A percentile compares a stretch with the other conserved stretches of the same genome.
These are phyloP conservation scores for Lutjanus erythropterus DNA, from an alignment of 2,113 vertebrate species.

Conservation along the genomic window DNA sequence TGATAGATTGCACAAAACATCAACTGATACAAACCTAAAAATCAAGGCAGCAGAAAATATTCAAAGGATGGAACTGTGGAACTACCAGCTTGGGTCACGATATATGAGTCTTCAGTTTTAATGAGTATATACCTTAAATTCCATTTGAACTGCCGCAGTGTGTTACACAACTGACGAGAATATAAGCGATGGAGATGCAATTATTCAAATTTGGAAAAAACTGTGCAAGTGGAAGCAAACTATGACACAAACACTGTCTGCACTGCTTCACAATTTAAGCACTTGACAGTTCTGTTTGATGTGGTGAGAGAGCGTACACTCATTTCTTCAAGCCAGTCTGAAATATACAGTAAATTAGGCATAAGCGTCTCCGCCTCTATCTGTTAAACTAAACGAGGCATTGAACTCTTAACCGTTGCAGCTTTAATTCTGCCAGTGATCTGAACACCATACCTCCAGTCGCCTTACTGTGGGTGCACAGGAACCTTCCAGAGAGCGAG, in stretches of 20 bases:
- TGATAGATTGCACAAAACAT: no score
- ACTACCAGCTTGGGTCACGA: no score
- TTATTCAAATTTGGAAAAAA: no score
- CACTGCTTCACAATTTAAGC: no score
- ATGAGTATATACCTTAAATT: neutral
- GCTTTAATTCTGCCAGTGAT: neutral
- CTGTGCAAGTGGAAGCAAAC: neutral
- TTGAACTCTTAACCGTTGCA: neutral
- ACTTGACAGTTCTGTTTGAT: neutral
- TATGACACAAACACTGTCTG: neutral
- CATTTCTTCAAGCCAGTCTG: neutral
- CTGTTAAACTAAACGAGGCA: neutral
- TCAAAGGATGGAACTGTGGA: no score
- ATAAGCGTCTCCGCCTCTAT: neutral
- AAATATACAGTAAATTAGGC: neutral
- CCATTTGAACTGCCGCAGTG: neutral
- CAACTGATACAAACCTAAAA: no score
- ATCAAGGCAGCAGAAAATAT: no score
- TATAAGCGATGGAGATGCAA: neutral
- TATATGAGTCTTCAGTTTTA: neutral
- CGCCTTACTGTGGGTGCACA: neutral
- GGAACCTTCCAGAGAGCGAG: conserved; percentile 44
- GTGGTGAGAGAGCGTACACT: neutral
- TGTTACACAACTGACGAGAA: neutral
- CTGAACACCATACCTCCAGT: neutral